Base-by-base conservation (phyloP, 1,140 invertebrate genomes). In the Bombus soroeensis region DNA sequence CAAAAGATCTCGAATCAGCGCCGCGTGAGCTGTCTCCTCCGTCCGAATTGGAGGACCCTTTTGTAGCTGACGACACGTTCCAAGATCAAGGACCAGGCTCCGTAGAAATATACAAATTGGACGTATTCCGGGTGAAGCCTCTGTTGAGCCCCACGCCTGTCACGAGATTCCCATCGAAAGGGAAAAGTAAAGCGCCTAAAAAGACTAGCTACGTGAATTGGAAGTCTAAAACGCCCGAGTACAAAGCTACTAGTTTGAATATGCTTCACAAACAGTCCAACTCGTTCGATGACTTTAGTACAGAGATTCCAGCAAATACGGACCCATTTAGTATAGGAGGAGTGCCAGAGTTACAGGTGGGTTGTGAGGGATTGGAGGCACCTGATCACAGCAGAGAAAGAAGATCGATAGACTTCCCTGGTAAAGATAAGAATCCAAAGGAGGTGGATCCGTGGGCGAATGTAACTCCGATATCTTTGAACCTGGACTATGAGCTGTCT, bases 341-440 rank as follows among this genome's bases (percentile, higher is more conserved):
- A 5, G 94, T 94, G 25, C 92, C 93, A 12, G 93, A 94, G 83
- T 86, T 94, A 73, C 94, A 95, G 83, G 93, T 94, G 39, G 93
- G 92, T 37, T 95, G 93, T 77, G 93, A 92, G 37, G 94, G 93
- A 47, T 47, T 91, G 15, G 90, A 93, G 82, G 89, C 64, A 28
- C 71, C 75, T 6, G 73, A 85, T 34, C 66, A 83, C 62, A 81
- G 70, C 57, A 88, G 78, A 57, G 32, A 68, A 13, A 90, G 71
- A n/a, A 91, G 89, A 64, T 91, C 89, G 57, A 81, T 91, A 64
- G 81, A 85, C 12, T 32, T 53, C 0, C 12, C n/a, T 8, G 57
- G 28, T 25, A 85, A 75, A 39, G 32, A 68, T n/a, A 59, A 77
- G 57, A 80, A 59, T 37, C 37, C 41, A 10, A 73, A n/a, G 64